These are phyloP conservation scores for Hoplostethus atlanticus DNA, from an alignment of 2,797 vertebrate species.

Conservation along the genomic window DNA sequence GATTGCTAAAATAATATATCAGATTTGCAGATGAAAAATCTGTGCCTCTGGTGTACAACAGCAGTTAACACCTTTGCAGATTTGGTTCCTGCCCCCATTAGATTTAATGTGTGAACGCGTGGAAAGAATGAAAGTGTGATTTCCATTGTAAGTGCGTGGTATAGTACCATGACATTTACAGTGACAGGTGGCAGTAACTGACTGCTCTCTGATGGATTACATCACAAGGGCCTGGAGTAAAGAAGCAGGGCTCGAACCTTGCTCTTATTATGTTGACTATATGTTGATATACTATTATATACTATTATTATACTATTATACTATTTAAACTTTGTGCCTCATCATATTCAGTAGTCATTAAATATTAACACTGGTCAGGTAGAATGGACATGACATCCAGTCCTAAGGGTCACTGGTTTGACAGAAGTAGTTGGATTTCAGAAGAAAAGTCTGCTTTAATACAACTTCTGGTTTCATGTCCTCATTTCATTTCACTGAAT, in stretches of 20 bases:
- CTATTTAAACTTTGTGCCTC: background rate
- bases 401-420: background rate
- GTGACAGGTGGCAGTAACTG: background rate
- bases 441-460: background rate
- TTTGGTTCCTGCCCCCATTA: too few species aligned
- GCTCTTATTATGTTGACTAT: background rate
- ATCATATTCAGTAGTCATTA: background rate
- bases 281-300: too few species aligned
- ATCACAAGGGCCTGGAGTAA: background rate
- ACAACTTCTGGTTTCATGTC: conserved; percentile 39
- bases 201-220: too few species aligned
- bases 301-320: background rate
- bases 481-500: conserved; percentile 17
- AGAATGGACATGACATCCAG: background rate
- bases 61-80: conserved; percentile 62
- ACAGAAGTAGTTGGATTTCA: conserved; percentile 29
- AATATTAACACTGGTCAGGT: background rate
- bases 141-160: conserved; percentile 24
- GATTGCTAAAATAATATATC: too few species aligned
- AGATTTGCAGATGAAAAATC: background rate
- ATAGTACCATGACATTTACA: background rate
- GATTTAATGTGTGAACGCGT: background rate
- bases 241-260: background rate
- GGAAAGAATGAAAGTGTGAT: background rate
- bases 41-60: background rate